These are phyloP conservation scores for Cathartes aura DNA, from an alignment of 2,113 vertebrate genomes.

Conservation along the genomic window DNA sequence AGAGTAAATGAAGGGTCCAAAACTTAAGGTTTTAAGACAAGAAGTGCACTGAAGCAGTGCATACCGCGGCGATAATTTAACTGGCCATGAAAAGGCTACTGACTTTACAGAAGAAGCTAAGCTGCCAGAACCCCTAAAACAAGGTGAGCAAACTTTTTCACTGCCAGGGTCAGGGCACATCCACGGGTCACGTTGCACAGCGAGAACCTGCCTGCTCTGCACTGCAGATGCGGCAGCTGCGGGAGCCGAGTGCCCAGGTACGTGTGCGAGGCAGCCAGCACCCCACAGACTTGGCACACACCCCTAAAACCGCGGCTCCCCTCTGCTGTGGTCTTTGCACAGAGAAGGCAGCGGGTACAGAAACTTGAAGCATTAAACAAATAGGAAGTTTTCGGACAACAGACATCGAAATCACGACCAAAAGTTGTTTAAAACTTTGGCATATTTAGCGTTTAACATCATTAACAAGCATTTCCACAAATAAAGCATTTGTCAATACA, in stretches of 20 bases:
- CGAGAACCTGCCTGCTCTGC: neutral
- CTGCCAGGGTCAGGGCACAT: neutral
- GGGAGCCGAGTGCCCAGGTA: neutral
- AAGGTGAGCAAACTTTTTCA: neutral
- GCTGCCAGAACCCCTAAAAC: neutral
- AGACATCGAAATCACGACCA: neutral
- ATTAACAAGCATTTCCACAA: neutral
- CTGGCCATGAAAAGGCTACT: neutral
- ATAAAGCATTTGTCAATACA: neutral
- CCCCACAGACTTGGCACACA: fast-evolving
- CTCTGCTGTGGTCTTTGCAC: neutral
- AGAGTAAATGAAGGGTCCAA: neutral
- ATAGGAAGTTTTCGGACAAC: neutral
- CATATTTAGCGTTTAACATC: neutral
- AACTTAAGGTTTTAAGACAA: neutral
- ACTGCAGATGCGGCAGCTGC: neutral
- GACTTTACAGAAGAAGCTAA: neutral
- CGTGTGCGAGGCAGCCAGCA: neutral
- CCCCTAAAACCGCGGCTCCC: neutral
- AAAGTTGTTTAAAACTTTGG: neutral
- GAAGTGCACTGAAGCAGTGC: neutral
- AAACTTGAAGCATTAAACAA: neutral
- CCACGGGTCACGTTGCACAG: fast-evolving
- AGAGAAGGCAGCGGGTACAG: neutral
- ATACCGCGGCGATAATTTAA: neutral